Evolutionary conservation across 2,113 vertebrate genomes (phyloP).

Genomic region (Illadopsis cleaveri): DNA sequence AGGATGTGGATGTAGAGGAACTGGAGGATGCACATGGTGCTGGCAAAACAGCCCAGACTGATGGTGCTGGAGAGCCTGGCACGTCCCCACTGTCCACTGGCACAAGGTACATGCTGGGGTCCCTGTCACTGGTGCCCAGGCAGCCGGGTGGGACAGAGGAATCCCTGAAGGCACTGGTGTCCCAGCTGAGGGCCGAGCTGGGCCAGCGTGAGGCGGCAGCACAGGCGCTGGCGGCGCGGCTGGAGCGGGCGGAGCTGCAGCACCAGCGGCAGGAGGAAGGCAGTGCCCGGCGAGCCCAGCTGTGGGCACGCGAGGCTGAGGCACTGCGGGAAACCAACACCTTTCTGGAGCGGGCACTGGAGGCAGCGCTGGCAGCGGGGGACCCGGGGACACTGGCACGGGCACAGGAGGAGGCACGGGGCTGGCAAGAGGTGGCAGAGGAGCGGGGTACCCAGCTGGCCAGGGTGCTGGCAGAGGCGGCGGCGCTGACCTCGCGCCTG

Average conservation of each 20-base stretch:
- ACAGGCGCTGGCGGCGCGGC: not conserved
- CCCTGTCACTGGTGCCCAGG: fast-evolving
- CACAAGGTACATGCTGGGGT: not conserved
- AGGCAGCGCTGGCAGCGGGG: not conserved
- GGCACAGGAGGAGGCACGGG: not conserved
- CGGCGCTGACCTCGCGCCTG: not conserved
- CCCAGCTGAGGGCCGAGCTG: not conserved
- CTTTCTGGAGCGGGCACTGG: not conserved
- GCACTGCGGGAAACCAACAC: not conserved
- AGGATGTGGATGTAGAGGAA: not conserved
- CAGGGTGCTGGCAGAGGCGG: not conserved
- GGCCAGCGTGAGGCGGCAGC: not conserved
- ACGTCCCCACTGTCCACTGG: fast-evolving
- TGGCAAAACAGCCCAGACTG: not conserved
- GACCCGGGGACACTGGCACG: not conserved
- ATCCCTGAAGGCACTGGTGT: not conserved
- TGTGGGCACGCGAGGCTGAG: not conserved
- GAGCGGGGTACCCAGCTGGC: not conserved
- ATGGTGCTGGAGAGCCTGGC: not conserved
- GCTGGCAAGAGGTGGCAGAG: not conserved
- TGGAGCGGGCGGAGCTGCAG: not conserved
- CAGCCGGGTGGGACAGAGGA: not conserved
- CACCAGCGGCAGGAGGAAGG: not conserved
- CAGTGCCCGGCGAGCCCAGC: not conserved
- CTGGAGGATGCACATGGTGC: fast-evolving